phyloP scores from a whole-genome alignment of 2,888 invertebrate species.

The Argynnis bischoffii region DNA sequence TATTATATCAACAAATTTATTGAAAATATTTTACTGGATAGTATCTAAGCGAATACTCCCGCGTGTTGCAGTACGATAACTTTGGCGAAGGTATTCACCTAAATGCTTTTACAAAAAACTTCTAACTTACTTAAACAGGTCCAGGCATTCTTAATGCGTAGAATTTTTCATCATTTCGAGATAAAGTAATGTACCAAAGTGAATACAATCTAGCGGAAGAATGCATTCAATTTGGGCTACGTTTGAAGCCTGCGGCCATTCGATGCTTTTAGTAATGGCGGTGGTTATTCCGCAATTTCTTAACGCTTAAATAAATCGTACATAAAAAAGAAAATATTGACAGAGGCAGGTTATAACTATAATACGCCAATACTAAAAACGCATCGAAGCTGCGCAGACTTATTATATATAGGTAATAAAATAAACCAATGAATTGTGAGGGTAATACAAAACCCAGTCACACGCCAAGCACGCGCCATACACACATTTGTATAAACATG shows the following conservation, averaged over 20 bases:
- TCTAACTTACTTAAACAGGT: slow-evolving; percentile 55
- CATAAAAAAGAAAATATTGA: too few relatives aligned
- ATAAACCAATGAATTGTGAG: slow-evolving; percentile 53
- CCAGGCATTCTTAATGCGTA: slow-evolving; percentile 72
- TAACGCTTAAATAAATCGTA: neutral
- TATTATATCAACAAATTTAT: slow-evolving; percentile 68
- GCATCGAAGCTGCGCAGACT: slow-evolving; percentile 15
- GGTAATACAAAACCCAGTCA: slow-evolving; percentile 50
- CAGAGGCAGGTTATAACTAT: too few relatives aligned
- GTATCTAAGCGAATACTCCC: slow-evolving; percentile 64
- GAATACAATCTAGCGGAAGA: slow-evolving; percentile 52
- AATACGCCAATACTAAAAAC: neutral
- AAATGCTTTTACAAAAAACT: slow-evolving; percentile 57
- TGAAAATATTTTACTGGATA: slow-evolving; percentile 64
- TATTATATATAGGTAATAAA: slow-evolving; percentile 28
- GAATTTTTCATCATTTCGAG: slow-evolving; percentile 53
- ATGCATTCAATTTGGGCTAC: slow-evolving; percentile 62
- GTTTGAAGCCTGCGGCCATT: slow-evolving; percentile 27
- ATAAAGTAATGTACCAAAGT: slow-evolving; percentile 54
- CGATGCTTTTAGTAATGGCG: slow-evolving; percentile 8
- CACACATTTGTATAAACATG: slow-evolving; percentile 45
- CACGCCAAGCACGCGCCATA: slow-evolving; percentile 38
- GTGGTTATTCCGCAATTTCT: neutral
- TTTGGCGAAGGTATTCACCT: slow-evolving; percentile 57
- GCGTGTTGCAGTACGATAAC: slow-evolving; percentile 9